Conservation (phyloP, 2,888 invertebrate genomes). For the Aethes cnicana region DNA sequence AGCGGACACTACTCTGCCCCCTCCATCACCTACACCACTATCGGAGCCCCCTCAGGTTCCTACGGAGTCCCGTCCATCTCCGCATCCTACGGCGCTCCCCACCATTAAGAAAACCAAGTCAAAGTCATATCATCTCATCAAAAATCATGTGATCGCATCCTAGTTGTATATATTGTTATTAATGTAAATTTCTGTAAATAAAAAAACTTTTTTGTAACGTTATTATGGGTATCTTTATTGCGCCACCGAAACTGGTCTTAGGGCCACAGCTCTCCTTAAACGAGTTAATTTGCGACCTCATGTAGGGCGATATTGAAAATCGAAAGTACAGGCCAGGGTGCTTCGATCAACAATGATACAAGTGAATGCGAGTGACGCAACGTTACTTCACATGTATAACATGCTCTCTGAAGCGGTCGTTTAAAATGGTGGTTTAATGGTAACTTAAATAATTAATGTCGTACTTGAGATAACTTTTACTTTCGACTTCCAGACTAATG, state of each 20-base stretch:
- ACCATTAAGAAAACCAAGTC: conserved; percentile 59
- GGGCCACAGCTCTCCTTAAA: conserved; percentile 46
- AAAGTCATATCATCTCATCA: conserved; percentile 68
- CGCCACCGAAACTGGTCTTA: conserved; percentile 34
- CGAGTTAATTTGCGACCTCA: conserved; percentile 12
- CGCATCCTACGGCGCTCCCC: conserved; percentile 72
- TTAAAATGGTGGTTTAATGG: not conserved
- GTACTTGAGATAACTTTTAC: conserved; percentile 29
- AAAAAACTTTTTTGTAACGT: conserved; percentile 63
- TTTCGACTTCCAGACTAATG: conserved; percentile 25
- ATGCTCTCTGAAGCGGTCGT: not conserved
- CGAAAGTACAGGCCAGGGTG: conserved; percentile 12
- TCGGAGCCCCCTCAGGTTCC: conserved; percentile 72
- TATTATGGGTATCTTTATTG: conserved; percentile 42
- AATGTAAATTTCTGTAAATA: conserved; percentile 82
- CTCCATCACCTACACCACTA: conserved; percentile 60
- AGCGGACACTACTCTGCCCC: conserved; percentile 53
- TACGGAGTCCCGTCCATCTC: conserved; percentile 73
- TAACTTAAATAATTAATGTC: conserved; percentile 6
- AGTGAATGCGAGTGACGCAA: conserved; percentile 4
- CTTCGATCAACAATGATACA: conserved; percentile 3
- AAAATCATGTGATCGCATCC: conserved; percentile 76
- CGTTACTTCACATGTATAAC: not conserved
- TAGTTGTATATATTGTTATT: conserved; percentile 73
- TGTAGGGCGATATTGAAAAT: conserved; percentile 3